phyloP scores from a whole-genome alignment of 2,113 vertebrate genomes.

The Cyanistes caeruleus region DNA sequence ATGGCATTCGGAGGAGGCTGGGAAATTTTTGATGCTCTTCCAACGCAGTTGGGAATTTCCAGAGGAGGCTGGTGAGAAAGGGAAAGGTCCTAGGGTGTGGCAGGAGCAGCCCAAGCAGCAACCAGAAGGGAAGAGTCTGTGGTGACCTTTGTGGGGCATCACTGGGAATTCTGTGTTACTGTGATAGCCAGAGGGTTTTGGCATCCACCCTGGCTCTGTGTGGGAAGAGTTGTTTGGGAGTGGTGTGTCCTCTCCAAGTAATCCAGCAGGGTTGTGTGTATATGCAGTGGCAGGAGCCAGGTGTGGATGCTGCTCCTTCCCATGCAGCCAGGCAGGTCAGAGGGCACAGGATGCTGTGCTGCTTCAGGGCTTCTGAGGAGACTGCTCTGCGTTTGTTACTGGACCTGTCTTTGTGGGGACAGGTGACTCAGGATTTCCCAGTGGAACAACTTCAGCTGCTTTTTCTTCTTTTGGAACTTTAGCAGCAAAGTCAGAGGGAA shows the following conservation, averaged over 20 bases:
- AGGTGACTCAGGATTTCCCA: not conserved
- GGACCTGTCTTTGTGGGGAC: no score
- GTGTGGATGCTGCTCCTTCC: not conserved
- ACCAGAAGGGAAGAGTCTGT: not conserved
- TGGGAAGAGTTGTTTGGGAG: not conserved
- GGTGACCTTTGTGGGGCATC: not conserved
- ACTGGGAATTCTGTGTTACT: not conserved
- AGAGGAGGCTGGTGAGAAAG: not conserved
- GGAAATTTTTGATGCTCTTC: not conserved
- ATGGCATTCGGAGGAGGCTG: not conserved
- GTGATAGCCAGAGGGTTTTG: not conserved
- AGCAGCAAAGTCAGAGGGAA: not conserved
- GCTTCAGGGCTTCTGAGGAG: not conserved
- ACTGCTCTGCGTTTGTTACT: not conserved
- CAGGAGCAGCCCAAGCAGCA: not conserved
- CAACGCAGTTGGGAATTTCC: not conserved
- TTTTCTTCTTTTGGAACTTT: not conserved
- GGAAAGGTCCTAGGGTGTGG: not conserved
- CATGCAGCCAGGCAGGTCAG: not conserved
- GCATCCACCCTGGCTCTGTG: not conserved
- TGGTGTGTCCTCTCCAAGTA: not conserved
- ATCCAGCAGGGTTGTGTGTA: fast-evolving
- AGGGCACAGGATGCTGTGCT: not conserved
- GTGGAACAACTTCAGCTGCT: not conserved
- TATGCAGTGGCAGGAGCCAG: fast-evolving